Percentiles rank a stretch among this genome's conserved stretches.
phyloP scores from a whole-genome alignment of 1,140 invertebrate genomes.

The Lucilia sericata region DNA sequence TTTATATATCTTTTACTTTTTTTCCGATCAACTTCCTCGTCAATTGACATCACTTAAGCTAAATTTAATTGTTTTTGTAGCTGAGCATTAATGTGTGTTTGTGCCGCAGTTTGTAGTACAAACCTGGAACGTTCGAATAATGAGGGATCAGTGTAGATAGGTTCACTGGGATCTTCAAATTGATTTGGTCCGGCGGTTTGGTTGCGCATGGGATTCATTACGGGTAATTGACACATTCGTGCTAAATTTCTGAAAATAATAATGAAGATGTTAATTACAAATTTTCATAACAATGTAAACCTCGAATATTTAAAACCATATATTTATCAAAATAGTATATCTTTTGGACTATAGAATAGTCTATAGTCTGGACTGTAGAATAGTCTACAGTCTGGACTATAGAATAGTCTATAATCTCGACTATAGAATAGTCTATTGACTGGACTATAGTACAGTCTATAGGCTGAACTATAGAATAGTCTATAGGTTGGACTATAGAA shows the following conservation, averaged over 20 bases:
- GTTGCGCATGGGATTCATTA: conserved; percentile 66
- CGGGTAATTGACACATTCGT: conserved; percentile 67
- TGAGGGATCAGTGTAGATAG: conserved; percentile 92
- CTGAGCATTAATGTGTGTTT: conserved; percentile 32
- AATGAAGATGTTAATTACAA: no score
- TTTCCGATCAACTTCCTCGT: neutral
- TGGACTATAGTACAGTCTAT: no score
- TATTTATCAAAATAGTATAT: no score
- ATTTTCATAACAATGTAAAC: no score
- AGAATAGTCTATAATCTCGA: no score
- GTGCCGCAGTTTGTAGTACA: conserved; percentile 46
- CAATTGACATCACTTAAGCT: neutral
- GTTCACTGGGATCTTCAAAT: conserved; percentile 89
- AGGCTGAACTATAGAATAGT: no score
- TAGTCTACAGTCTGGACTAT: no score
- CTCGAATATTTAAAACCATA: no score
- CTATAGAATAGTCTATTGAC: no score
- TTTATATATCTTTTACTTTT: conserved; percentile 24
- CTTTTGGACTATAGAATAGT: no score
- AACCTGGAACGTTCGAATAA: conserved; percentile 85
- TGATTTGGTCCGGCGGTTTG: conserved; percentile 54
- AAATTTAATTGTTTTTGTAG: conserved; percentile 29
- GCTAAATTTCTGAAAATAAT: conserved; percentile 61
- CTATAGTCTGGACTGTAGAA: no score
- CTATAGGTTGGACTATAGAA: no score